Evolutionary conservation across 2,888 invertebrate species (phyloP).

Genomic region (Rhagonycha fulva): DNA sequence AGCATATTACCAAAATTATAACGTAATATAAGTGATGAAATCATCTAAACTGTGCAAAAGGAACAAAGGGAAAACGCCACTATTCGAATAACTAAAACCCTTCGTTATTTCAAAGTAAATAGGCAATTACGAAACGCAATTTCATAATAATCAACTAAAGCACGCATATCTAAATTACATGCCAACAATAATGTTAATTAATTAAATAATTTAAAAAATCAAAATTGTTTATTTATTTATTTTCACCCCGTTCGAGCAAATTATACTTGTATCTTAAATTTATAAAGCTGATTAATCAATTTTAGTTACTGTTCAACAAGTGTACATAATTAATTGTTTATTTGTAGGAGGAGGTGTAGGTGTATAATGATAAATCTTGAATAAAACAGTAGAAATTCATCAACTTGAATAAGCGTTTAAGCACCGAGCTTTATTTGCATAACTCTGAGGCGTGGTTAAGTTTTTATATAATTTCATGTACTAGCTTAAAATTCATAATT

Average conservation of each 20-base stretch:
- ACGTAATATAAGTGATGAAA: slow-evolving; percentile 25
- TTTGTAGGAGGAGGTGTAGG: neutral
- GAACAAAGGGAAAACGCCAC: slow-evolving; percentile 25
- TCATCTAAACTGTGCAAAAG: slow-evolving; percentile 27
- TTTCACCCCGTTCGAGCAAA: neutral
- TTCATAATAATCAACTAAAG: slow-evolving; percentile 23
- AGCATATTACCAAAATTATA: slow-evolving; percentile 18
- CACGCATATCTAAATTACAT: slow-evolving; percentile 25
- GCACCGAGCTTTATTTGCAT: neutral
- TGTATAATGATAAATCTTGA: neutral
- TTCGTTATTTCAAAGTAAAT: slow-evolving; percentile 30
- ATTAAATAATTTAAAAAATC: neutral
- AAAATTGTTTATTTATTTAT: neutral
- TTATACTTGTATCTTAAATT: neutral
- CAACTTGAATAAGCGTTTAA: neutral
- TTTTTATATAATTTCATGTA: neutral
- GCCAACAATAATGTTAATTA: neutral
- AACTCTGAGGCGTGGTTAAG: neutral
- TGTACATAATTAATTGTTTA: neutral
- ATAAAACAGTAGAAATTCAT: neutral
- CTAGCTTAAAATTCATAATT: neutral
- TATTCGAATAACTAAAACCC: slow-evolving; percentile 31
- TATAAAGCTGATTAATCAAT: neutral
- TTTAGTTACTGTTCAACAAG: neutral
- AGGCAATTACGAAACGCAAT: slow-evolving; percentile 28